phyloP scores from a whole-genome alignment of 2,888 invertebrate genomes.

The Morinoia aosen region DNA sequence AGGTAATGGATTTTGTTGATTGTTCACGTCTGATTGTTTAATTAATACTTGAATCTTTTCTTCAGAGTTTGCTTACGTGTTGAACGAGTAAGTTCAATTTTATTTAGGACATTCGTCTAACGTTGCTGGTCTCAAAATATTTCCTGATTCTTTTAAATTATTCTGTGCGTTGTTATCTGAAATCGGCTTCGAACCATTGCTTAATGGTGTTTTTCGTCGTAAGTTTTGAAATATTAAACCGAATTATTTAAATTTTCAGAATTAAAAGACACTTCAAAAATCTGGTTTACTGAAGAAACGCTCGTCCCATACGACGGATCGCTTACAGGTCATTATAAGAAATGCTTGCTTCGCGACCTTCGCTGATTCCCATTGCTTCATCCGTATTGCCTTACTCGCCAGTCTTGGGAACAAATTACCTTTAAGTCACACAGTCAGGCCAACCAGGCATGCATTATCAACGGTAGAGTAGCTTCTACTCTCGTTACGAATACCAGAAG shows the following conservation, averaged over 20 bases:
- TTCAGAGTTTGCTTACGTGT: not conserved
- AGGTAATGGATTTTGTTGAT: not conserved
- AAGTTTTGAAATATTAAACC: not conserved
- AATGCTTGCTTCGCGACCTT: not conserved
- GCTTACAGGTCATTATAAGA: not conserved
- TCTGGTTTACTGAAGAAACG: not conserved
- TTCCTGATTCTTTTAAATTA: no score
- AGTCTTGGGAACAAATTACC: not conserved
- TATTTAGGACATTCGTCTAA: not conserved
- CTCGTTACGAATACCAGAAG: conserved; percentile 27
- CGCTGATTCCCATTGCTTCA: not conserved
- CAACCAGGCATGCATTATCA: not conserved
- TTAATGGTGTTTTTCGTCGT: not conserved
- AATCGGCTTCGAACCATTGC: not conserved
- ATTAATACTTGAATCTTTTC: not conserved
- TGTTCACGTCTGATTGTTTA: not conserved
- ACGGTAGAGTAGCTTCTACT: not conserved
- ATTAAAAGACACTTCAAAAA: not conserved
- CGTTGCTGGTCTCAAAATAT: not conserved
- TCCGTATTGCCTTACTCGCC: not conserved
- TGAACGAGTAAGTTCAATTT: not conserved
- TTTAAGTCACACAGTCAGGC: not conserved
- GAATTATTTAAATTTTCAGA: no score
- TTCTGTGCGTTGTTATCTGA: not conserved
- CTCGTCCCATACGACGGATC: not conserved